These are phyloP conservation scores for Pristionchus fissidentatus DNA, from an alignment of 2,888 invertebrate genomes.

Conservation along the genomic window DNA sequence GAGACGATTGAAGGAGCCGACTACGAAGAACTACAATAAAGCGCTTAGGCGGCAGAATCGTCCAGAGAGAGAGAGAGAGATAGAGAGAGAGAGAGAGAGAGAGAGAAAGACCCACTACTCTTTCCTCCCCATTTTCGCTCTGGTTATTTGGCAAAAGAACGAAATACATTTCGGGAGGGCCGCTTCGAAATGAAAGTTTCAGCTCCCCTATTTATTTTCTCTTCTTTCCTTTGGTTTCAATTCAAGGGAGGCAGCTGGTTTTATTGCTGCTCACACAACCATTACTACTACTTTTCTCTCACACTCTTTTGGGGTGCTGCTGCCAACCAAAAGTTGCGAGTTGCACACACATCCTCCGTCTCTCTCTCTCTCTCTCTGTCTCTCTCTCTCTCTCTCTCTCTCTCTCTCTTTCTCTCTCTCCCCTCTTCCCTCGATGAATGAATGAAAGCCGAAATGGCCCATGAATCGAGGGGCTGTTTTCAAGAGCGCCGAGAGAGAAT, in stretches of 20 bases:
- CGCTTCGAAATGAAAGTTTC: not conserved
- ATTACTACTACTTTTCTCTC: too few relatives aligned
- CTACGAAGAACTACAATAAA: slow-evolving; percentile 23
- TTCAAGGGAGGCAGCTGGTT: slow-evolving; percentile 17
- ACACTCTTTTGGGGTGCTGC: not conserved
- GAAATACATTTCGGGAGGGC: not conserved
- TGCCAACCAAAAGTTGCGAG: not conserved
- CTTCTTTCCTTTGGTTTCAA: not conserved
- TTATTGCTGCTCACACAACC: too few relatives aligned
- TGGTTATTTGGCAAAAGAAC: slow-evolving; percentile 3
- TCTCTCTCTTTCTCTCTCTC: slow-evolving; percentile 1
- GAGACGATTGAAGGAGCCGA: too few relatives aligned
- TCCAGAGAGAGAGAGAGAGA: not conserved
- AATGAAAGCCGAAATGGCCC: too few relatives aligned
- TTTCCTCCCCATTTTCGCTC: not conserved
- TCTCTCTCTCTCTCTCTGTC: slow-evolving; percentile 38
- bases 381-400: slow-evolving; percentile 25
- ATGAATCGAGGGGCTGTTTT: too few relatives aligned
- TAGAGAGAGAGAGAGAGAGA: not conserved
- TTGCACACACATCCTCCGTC: not conserved
- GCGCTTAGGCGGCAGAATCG: slow-evolving; percentile 17
- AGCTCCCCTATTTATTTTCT: not conserved
- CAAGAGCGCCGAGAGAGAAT: too few relatives aligned
- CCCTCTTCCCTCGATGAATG: not conserved
- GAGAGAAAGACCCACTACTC: not conserved